These are phyloP conservation scores for Asbolus verrucosus DNA, from an alignment of 1,140 invertebrate genomes.

Conservation along the genomic window DNA sequence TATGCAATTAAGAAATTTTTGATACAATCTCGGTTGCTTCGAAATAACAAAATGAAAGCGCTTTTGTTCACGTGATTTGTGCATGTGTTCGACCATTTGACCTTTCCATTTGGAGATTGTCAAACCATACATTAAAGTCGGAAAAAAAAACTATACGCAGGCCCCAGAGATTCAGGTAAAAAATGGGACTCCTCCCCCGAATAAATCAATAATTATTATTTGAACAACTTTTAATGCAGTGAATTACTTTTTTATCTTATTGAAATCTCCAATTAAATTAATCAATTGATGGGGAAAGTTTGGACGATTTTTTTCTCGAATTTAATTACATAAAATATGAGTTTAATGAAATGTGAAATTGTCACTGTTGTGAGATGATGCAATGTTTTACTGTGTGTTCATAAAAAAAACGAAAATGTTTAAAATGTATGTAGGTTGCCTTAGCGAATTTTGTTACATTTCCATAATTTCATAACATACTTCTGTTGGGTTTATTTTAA, in stretches of 20 bases:
- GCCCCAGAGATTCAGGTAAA: conserved; percentile 21
- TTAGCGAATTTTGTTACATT: conserved; percentile 37
- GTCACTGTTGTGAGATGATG: conserved; percentile 25
- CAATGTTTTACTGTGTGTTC: conserved; percentile 17
- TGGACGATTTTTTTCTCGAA: conserved; percentile 16
- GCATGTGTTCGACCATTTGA: conserved; percentile 42
- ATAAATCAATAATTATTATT: conserved; percentile 37
- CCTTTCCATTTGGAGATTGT: conserved; percentile 43
- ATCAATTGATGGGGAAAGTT: conserved; percentile 36
- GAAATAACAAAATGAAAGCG: conserved; percentile 37
- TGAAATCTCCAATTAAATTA: conserved; percentile 22
- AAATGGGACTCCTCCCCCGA: conserved; percentile 18
- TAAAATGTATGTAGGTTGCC: conserved; percentile 35
- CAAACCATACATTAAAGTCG: conserved; percentile 38
- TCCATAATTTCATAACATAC: conserved; percentile 37
- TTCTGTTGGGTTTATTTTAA: conserved; percentile 22
- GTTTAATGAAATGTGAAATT: conserved; percentile 35
- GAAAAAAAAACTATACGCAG: background rate
- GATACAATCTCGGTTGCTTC: conserved; percentile 35
- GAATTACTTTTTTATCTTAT: conserved; percentile 35
- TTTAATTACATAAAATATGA: conserved; percentile 34
- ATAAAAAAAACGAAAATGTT: conserved; percentile 28
- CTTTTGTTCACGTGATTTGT: conserved; percentile 43
- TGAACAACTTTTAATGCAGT: conserved; percentile 15
- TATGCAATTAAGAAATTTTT: conserved; percentile 37